These are phyloP conservation scores for Acrossocheilus wenchowensis DNA, from an alignment of 2,797 vertebrate species.

Conservation along the genomic window DNA sequence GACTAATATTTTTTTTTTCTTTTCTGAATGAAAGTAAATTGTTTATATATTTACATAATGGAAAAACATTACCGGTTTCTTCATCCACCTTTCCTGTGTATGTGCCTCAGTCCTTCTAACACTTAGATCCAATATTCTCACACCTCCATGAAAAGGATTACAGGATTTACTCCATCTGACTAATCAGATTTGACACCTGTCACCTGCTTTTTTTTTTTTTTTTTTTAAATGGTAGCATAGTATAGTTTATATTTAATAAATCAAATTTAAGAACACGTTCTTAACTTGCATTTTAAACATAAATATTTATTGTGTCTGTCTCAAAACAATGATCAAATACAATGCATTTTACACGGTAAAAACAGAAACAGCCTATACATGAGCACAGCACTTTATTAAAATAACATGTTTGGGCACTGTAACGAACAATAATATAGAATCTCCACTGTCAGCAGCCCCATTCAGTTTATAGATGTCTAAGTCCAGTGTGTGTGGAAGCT, in stretches of 20 bases:
- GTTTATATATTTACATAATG: neutral
- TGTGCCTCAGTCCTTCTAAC: constrained; percentile 32
- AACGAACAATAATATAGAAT: neutral
- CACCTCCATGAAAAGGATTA: constrained; percentile 69
- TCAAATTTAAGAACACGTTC: neutral
- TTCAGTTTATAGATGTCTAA: neutral
- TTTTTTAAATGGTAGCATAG: neutral
- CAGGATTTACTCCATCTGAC: constrained; percentile 57
- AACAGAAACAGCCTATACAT: neutral
- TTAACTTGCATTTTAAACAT: neutral
- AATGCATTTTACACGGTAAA: neutral
- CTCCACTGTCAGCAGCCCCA: neutral
- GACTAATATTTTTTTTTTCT: neutral
- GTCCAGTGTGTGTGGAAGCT: neutral
- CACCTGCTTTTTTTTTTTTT: neutral
- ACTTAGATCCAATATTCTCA: constrained; percentile 1
- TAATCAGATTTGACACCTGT: constrained; percentile 57
- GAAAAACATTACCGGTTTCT: constrained; percentile 32
- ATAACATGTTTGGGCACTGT: neutral
- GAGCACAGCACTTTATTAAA: neutral
- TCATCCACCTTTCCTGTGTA: neutral
- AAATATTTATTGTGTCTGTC: neutral
- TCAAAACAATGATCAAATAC: neutral
- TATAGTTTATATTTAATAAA: neutral
- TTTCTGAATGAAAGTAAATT: neutral